Conservation (phyloP, 2,113 vertebrate species). For the Falcunculus frontatus region DNA sequence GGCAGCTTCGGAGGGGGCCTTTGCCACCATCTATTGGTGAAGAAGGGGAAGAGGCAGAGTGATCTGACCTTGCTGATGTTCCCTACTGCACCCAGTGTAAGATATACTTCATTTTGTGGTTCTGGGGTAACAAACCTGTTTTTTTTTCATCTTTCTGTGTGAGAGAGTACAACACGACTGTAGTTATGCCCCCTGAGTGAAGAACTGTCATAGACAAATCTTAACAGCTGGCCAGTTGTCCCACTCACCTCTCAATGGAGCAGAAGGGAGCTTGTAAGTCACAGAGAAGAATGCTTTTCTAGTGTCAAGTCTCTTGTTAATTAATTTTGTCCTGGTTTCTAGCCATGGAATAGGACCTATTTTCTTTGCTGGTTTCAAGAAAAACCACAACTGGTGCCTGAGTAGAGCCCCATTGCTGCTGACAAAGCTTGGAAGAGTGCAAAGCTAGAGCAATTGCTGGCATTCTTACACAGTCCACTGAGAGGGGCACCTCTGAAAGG, state of each 20-base stretch:
- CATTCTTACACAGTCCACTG: not conserved
- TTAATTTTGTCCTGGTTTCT: not conserved
- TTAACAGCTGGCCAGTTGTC: not conserved
- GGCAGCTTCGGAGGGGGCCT: conserved; percentile 32
- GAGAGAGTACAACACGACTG: not conserved
- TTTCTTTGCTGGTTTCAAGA: not conserved
- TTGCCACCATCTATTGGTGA: conserved; percentile 60
- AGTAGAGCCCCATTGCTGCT: not conserved
- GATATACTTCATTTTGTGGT: not conserved
- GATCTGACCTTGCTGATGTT: not conserved
- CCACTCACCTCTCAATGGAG: not conserved
- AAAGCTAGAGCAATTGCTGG: not conserved
- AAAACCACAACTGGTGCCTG: not conserved
- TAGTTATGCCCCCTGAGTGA: not conserved
- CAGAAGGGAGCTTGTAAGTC: not conserved
- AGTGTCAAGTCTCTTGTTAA: not conserved
- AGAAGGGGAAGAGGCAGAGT: not conserved
- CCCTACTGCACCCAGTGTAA: not conserved
- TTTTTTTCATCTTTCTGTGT: not conserved
- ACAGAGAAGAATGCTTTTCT: not conserved
- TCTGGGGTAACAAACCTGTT: not conserved
- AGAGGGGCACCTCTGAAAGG: not conserved
- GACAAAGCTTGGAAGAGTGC: not conserved
- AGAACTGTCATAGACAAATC: not conserved
- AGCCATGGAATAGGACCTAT: not conserved